Conservation (phyloP, 1,140 invertebrate genomes). For the Drosophila murphyi region DNA sequence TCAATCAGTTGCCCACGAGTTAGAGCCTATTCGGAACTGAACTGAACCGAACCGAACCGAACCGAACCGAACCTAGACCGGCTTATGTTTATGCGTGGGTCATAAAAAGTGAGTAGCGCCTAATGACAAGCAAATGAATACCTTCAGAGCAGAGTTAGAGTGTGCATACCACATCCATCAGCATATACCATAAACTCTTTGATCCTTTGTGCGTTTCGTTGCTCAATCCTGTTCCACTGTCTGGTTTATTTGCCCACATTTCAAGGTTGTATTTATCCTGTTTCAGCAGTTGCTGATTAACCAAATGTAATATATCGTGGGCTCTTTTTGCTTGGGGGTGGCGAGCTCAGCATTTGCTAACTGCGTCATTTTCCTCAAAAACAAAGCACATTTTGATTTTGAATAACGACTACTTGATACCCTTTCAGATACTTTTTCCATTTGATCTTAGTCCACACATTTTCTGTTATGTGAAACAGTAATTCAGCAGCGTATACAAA, state of each 20-base stretch:
- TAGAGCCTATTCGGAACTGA: neutral
- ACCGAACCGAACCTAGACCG: constrained; percentile 4
- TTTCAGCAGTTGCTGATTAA: constrained; percentile 22
- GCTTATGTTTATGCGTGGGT: constrained; percentile 21
- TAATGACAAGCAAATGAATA: constrained; percentile 39
- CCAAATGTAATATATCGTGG: constrained; percentile 22
- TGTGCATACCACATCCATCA: constrained; percentile 4
- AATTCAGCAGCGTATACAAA: too few relatives aligned
- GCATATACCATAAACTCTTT: constrained; percentile 16
- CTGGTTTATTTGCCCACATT: constrained; percentile 24
- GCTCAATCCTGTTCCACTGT: neutral
- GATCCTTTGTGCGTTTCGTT: neutral
- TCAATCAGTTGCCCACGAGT: constrained; percentile 55
- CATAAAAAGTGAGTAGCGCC: constrained; percentile 22
- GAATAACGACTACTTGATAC: neutral
- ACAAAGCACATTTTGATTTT: neutral
- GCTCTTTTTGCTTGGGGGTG: constrained; percentile 23
- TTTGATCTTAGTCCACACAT: neutral
- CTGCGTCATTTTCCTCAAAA: constrained; percentile 51
- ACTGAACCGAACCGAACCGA: neutral
- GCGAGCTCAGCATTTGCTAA: constrained; percentile 36
- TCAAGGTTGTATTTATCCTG: constrained; percentile 61
- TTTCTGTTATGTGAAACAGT: too few relatives aligned
- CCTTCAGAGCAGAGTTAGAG: constrained; percentile 2
- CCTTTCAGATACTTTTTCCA: neutral